Percentiles rank a stretch among this genome's conserved stretches.
phyloP scores from a whole-genome alignment of 2,113 vertebrate species.

The Lagenorhynchus albirostris region DNA sequence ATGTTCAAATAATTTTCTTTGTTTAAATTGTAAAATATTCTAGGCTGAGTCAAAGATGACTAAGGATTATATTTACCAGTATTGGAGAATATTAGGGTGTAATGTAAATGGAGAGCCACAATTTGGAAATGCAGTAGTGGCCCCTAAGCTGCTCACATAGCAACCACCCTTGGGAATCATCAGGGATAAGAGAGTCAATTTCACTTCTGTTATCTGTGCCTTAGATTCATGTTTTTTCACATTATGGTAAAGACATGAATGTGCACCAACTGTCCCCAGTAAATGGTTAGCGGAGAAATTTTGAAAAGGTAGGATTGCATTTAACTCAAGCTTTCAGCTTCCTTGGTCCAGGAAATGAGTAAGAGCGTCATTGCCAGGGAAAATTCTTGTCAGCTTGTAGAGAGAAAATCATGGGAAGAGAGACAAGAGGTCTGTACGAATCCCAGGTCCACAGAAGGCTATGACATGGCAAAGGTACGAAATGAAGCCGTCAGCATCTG shows the following conservation, averaged over 20 bases:
- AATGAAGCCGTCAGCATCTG: neutral
- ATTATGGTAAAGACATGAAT: neutral
- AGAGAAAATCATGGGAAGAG: neutral
- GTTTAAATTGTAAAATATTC: neutral
- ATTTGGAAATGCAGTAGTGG: accelerated
- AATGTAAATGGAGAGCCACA: neutral
- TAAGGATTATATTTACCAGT: neutral
- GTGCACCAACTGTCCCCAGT: neutral
- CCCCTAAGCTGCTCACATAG: accelerated
- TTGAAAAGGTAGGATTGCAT: neutral
- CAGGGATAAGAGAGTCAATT: too few relatives aligned
- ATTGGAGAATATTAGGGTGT: too few relatives aligned
- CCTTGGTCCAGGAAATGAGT: neutral
- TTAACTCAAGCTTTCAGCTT: neutral
- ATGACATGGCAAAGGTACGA: too few relatives aligned
- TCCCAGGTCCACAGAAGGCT: neutral
- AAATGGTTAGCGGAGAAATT: neutral
- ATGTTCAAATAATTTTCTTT: neutral
- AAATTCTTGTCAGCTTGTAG: neutral
- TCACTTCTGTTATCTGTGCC: neutral
- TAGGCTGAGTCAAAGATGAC: neutral
- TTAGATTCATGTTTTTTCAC: neutral
- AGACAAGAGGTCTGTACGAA: neutral
- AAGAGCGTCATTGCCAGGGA: neutral
- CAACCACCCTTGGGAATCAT: neutral